Base-by-base conservation (phyloP, 2,113 vertebrate species). In the Hypomesus transpacificus region DNA sequence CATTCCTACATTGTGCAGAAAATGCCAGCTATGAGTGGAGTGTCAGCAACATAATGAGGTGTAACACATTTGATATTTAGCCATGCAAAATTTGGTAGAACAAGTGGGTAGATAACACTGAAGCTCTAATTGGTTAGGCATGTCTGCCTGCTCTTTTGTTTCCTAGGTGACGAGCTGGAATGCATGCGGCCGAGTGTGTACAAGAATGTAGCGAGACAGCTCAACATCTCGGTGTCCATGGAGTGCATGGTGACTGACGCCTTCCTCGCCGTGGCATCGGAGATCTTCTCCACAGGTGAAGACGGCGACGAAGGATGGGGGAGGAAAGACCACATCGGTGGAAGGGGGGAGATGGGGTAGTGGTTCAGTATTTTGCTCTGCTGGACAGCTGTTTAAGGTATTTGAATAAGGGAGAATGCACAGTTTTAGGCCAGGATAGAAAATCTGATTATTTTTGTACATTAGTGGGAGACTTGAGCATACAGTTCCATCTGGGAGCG, bases 131-230 rank as follows among this genome's bases (percentile, higher is more conserved):
- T 52, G 71, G 18, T 62, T 13, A 62, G 59, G 31, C 51, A 22
- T 46, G 20, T 31, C 20, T 11, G 53, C 18, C 64, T 66, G 75
- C 22, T 21, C 20, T 61, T 2, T n/a, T 51, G 52, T 31, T 68
- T 67, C 26, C 67, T 79, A 99, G 97, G 96, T 28, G 95, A 98
- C 2, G 96, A 99, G 89, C 89, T 99, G 90, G 97, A 99, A 83
- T 92, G 93, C 81, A 94, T 99, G 61, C 90, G 93, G 56, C 97
- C 97, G 62, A 90, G 91, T 0, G 81, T 99, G 5, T 99, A 98
- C 87, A 91, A 94, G 17, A 96, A 98, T 0, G 91, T 98, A 6
- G 94, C 96, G 0, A 93, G 93, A 21, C 96, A 99, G 69, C 88
- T 99, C 82, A 95, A 94, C 89, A 92, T 99, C 82, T 92, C 94